Percentiles rank a stretch among this genome's conserved stretches.
phyloP scores from a whole-genome alignment of 1,140 invertebrate species.

The Drosophila pseudoananassae region DNA sequence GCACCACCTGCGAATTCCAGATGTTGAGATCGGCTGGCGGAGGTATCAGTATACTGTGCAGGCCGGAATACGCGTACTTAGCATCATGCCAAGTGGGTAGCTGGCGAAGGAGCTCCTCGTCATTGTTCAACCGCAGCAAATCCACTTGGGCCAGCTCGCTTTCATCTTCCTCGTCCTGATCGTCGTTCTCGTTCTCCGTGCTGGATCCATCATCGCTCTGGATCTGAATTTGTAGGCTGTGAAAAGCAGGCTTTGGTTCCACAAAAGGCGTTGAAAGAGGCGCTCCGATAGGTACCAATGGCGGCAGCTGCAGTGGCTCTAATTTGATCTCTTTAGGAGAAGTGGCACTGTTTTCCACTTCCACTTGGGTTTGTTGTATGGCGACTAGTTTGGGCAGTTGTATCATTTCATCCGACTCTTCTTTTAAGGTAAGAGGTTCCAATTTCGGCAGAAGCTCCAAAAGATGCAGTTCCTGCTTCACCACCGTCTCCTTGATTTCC shows the following conservation, averaged over 20 bases:
- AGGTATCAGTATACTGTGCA: constrained; percentile 87
- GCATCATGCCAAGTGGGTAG: constrained; percentile 84
- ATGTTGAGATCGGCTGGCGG: constrained; percentile 84
- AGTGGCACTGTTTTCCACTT: constrained; percentile 5
- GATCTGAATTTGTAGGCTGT: constrained; percentile 48
- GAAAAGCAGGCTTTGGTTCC: constrained; percentile 53
- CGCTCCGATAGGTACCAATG: constrained; percentile 67
- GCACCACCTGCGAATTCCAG: constrained; percentile 77
- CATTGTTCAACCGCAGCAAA: constrained; percentile 59
- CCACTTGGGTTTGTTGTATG: constrained; percentile 49
- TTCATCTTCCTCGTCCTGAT: constrained; percentile 30
- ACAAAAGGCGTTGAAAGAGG: constrained; percentile 67
- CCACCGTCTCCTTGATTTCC: constrained; percentile 32
- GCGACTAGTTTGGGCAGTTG: constrained; percentile 71
- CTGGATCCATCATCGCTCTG: constrained; percentile 58
- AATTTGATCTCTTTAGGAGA: constrained; percentile 53
- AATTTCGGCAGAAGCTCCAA: constrained; percentile 53
- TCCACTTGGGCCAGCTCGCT: constrained; percentile 69
- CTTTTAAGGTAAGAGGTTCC: constrained; percentile 49
- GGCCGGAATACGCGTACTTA: constrained; percentile 86
- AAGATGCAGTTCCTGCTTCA: constrained; percentile 47
- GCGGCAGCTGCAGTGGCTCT: constrained; percentile 60
- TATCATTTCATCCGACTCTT: constrained; percentile 25
- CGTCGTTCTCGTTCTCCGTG: constrained; percentile 47
- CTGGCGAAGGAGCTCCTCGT: constrained; percentile 61